Evolutionary conservation across 2,797 vertebrate species (phyloP).

Genomic region (Peromyscus eremicus): DNA sequence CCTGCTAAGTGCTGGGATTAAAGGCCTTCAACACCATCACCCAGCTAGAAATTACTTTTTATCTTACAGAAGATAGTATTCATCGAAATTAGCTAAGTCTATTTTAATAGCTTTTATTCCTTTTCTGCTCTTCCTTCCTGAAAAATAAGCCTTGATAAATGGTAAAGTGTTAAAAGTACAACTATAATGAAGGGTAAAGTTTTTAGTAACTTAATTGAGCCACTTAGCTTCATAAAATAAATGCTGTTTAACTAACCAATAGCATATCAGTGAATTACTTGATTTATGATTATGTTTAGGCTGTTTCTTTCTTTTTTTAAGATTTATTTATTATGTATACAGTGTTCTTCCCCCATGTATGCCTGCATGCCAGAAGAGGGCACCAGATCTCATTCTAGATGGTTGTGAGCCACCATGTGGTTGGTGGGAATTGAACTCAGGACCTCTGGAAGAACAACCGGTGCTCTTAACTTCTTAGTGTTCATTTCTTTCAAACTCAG

Average conservation of each 20-base stretch:
- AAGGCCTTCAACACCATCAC: background rate
- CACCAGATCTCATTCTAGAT: too few relatives aligned
- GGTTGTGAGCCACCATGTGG: too few relatives aligned
- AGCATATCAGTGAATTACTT: background rate
- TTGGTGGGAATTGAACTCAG: too few relatives aligned
- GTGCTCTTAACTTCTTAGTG: background rate
- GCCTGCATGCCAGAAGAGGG: too few relatives aligned
- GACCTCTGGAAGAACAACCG: too few relatives aligned
- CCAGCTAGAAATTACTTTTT: background rate
- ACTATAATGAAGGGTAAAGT: background rate
- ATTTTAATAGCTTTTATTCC: background rate
- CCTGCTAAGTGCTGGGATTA: background rate
- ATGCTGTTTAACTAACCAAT: constrained; percentile 10
- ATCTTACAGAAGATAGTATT: background rate
- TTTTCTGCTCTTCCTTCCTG: background rate
- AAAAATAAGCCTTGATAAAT: constrained; percentile 51
- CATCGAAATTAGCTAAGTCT: background rate
- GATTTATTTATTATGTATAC: too few relatives aligned
- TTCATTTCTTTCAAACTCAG: background rate
- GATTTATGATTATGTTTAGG: background rate
- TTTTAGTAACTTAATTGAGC: constrained; percentile 26
- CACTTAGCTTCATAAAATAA: background rate
- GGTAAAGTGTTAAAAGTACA: constrained; percentile 17
- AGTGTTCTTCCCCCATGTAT: too few relatives aligned
- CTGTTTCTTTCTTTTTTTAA: background rate